Evolutionary conservation across 2,888 invertebrate genomes (phyloP).

Genomic region (Xestia c-nigrum): DNA sequence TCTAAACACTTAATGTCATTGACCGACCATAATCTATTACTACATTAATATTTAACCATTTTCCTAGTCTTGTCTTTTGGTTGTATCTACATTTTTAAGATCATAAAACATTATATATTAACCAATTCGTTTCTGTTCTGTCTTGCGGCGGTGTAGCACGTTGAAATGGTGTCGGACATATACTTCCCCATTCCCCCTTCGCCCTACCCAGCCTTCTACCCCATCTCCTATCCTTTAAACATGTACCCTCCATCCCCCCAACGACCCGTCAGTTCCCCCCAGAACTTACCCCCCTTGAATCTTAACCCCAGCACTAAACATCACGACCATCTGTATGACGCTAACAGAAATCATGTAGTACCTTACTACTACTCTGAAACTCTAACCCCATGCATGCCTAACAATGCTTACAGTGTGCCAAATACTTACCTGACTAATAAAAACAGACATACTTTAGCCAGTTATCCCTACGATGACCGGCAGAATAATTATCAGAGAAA

Average conservation of each 20-base stretch:
- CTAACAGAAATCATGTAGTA: constrained; percentile 90
- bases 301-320: constrained; percentile 79
- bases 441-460: constrained; percentile 83
- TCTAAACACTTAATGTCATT: no score
- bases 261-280: constrained; percentile 81
- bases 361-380: constrained; percentile 89
- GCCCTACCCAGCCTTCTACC: constrained; percentile 86
- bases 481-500: constrained; percentile 80
- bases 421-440: constrained; percentile 73
- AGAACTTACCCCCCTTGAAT: constrained; percentile 77
- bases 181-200: constrained; percentile 91
- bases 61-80: constrained; percentile 2
- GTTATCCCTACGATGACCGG: constrained; percentile 82
- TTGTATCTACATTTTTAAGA: constrained; percentile 65
- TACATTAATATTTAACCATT: not conserved
- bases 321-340: constrained; percentile 88
- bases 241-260: constrained; percentile 84
- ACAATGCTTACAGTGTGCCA: constrained; percentile 82
- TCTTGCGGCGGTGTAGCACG: constrained; percentile 92
- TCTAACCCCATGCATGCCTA: constrained; percentile 85
- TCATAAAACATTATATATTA: constrained; percentile 78
- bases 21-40: not conserved
- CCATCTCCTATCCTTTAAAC: constrained; percentile 87
- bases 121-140: constrained; percentile 88
- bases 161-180: constrained; percentile 94